phyloP scores from a whole-genome alignment of 2,888 invertebrate genomes.

The Salpingus planirostris region DNA sequence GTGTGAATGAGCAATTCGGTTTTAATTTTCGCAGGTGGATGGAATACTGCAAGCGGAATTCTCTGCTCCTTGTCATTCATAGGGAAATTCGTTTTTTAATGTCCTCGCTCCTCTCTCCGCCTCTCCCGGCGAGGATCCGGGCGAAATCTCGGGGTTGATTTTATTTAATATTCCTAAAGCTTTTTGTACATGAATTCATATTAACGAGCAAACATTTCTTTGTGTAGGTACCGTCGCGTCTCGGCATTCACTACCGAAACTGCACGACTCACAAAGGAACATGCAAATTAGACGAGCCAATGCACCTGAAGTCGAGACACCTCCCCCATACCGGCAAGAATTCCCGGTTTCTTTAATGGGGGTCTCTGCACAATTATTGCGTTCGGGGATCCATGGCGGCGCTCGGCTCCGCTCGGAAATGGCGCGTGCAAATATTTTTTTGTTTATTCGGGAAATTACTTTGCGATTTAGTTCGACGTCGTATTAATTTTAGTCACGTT shows the following conservation, averaged over 20 bases:
- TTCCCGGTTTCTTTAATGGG: too few relatives aligned
- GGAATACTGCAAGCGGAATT: conserved; percentile 18
- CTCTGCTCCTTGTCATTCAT: conserved; percentile 24
- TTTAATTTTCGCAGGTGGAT: conserved; percentile 44
- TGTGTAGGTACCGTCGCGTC: too few relatives aligned
- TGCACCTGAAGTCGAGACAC: too few relatives aligned
- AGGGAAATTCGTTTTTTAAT: conserved; percentile 28
- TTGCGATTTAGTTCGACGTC: conserved; percentile 23
- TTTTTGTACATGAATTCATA: too few relatives aligned
- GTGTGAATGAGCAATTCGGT: conserved; percentile 43
- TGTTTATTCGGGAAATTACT: conserved; percentile 32
- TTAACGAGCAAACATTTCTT: too few relatives aligned
- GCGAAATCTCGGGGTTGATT: conserved; percentile 8
- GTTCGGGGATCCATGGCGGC: conserved; percentile 1
- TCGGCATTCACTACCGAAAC: too few relatives aligned
- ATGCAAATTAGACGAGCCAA: too few relatives aligned
- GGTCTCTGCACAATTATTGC: conserved; percentile 1
- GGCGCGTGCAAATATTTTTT: conserved; percentile 16
- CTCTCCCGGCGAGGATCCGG: conserved; percentile 9
- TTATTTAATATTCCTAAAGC: conserved; percentile 10
- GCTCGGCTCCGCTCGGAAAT: neutral
- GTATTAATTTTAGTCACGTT: conserved; percentile 43
- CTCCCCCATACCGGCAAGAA: too few relatives aligned
- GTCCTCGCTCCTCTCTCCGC: too few relatives aligned
- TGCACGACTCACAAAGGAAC: too few relatives aligned